phyloP scores from a whole-genome alignment of 1,140 invertebrate genomes.

The Marisa cornuarietis region DNA sequence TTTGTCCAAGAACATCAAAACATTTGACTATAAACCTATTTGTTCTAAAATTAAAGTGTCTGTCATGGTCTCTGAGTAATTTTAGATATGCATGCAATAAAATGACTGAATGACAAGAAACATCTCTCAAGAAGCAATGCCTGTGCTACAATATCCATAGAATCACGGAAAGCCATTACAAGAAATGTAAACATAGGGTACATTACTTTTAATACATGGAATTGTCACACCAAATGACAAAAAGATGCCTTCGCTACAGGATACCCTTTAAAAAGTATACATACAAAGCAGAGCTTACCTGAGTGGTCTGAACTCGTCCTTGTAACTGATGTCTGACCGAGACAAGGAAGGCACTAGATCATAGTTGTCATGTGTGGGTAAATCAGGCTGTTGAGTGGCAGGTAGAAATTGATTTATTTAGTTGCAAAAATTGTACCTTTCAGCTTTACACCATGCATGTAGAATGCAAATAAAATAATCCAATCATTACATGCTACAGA shows the following conservation, averaged over 20 bases:
- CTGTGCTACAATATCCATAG: background rate
- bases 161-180: background rate
- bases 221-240: too few relatives aligned
- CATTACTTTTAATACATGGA: too few relatives aligned
- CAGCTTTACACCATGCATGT: too few relatives aligned
- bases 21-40: background rate
- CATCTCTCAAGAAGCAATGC: background rate
- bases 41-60: background rate
- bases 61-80: background rate
- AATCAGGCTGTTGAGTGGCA: background rate
- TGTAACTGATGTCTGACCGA: slow-evolving; percentile 13
- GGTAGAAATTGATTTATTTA: background rate
- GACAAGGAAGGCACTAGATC: slow-evolving; percentile 10
- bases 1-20: background rate
- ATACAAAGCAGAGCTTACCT: background rate
- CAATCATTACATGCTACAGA: too few relatives aligned
- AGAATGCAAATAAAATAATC: too few relatives aligned
- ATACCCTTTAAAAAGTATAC: too few relatives aligned
- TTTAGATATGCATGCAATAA: background rate
- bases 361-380: slow-evolving; percentile 18
- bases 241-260: too few relatives aligned
- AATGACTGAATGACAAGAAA: background rate
- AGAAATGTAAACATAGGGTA: too few relatives aligned
- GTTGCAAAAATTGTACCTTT: too few relatives aligned
- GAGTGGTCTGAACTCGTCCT: slow-evolving; percentile 17